These are phyloP conservation scores for Mycalesis mineus DNA, from an alignment of 2,888 invertebrate species.

Conservation along the genomic window DNA sequence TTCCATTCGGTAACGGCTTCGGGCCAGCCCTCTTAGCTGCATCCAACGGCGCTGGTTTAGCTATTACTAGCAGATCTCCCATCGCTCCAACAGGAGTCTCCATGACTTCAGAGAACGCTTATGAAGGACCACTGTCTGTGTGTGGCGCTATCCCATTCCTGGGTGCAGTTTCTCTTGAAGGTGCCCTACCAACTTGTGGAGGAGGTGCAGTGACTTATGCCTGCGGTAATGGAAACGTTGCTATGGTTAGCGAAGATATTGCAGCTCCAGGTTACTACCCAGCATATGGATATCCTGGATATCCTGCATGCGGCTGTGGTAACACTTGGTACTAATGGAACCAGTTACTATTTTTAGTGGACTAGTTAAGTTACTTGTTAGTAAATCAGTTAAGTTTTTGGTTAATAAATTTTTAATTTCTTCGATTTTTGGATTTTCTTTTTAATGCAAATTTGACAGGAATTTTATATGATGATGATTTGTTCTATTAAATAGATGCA, in stretches of 20 bases:
- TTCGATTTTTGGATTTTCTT: neutral
- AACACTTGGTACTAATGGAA: neutral
- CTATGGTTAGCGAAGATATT: slow-evolving; percentile 30
- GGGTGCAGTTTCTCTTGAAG: slow-evolving; percentile 43
- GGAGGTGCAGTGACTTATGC: slow-evolving; percentile 36
- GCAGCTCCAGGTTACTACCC: neutral
- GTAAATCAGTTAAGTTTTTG: too few relatives aligned
- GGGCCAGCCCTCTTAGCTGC: slow-evolving; percentile 16
- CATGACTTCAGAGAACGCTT: slow-evolving; percentile 40
- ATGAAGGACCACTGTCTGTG: slow-evolving; percentile 39
- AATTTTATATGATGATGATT: too few relatives aligned
- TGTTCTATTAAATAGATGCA: too few relatives aligned
- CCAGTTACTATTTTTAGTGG: too few relatives aligned
- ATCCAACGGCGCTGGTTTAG: slow-evolving; percentile 26
- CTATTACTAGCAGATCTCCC: slow-evolving; percentile 38
- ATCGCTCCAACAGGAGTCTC: slow-evolving; percentile 42
- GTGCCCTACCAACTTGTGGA: slow-evolving; percentile 35
- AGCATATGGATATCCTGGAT: neutral
- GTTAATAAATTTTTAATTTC: neutral
- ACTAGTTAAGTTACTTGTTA: too few relatives aligned
- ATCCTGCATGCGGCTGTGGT: neutral
- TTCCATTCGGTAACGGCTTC: neutral
- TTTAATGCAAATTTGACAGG: neutral
- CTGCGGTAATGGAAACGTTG: slow-evolving; percentile 36
- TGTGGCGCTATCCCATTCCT: slow-evolving; percentile 42